A percentile compares a stretch with the other conserved stretches of the same genome.
Conservation (phyloP, 2,888 invertebrate species). For the Lithophane socia region DNA sequence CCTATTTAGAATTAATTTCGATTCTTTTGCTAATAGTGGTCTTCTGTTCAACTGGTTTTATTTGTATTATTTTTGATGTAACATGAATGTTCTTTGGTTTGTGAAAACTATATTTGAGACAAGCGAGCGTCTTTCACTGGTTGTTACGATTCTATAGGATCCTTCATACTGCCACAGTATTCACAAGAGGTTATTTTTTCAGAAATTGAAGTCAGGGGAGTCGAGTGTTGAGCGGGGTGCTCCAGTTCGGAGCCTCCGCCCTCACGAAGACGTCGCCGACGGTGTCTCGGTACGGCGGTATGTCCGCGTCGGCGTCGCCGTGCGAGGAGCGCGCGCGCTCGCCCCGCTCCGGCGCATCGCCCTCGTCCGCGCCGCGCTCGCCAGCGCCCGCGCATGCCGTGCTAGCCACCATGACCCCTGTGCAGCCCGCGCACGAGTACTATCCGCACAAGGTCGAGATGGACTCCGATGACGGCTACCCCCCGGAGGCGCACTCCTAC, state of each 20-base stretch:
- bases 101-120: slow-evolving; percentile 30
- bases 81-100: not conserved
- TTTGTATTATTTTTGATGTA: slow-evolving; percentile 5
- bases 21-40: not conserved
- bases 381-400: slow-evolving; percentile 94
- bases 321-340: slow-evolving; percentile 86
- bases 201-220: slow-evolving; percentile 78
- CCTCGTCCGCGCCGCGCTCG: slow-evolving; percentile 89
- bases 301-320: slow-evolving; percentile 88
- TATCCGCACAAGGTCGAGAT: slow-evolving; percentile 91
- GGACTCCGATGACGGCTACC: slow-evolving; percentile 91
- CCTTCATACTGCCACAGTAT: not conserved
- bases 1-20: slow-evolving; percentile 25
- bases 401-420: slow-evolving; percentile 96
- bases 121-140: slow-evolving; percentile 45
- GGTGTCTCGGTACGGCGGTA: slow-evolving; percentile 80
- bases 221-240: slow-evolving; percentile 85
- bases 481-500: slow-evolving; percentile 91
- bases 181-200: slow-evolving; percentile 74
- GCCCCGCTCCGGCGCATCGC: slow-evolving; percentile 86
- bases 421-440: slow-evolving; percentile 94
- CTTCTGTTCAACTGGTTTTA: not conserved
- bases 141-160: slow-evolving; percentile 9
- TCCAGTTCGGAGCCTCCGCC: slow-evolving; percentile 84
- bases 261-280: slow-evolving; percentile 80